phyloP scores from a whole-genome alignment of 2,888 invertebrate species.

The Sarcophaga carnaria region DNA sequence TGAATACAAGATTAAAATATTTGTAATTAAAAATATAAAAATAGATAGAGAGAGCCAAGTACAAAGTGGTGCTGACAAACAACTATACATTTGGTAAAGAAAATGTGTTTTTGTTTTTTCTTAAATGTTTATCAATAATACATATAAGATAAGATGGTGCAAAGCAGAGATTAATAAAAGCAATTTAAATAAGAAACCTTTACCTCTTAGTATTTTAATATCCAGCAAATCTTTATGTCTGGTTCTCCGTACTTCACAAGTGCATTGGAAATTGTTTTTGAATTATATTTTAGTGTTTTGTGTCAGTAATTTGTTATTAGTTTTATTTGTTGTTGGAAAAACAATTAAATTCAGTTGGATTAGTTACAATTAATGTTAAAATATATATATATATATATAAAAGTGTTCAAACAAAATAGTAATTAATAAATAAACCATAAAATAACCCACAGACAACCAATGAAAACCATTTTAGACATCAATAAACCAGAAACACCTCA shows the following conservation, averaged over 20 bases:
- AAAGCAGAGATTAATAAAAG: not conserved
- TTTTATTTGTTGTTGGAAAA: slow-evolving; percentile 69
- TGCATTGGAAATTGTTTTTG: slow-evolving; percentile 65
- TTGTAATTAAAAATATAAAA: not conserved
- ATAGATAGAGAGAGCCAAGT: not conserved
- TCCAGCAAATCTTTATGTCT: slow-evolving; percentile 82
- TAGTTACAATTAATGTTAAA: slow-evolving; percentile 48
- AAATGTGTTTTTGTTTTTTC: not conserved
- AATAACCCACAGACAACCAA: slow-evolving; percentile 21
- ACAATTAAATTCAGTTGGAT: slow-evolving; percentile 66
- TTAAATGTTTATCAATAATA: not conserved
- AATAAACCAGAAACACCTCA: slow-evolving; percentile 34
- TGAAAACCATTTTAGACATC: slow-evolving; percentile 23
- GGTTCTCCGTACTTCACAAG: slow-evolving; percentile 79
- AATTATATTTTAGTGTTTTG: slow-evolving; percentile 40
- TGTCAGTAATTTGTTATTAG: slow-evolving; percentile 41
- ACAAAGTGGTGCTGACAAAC: slow-evolving; percentile 35
- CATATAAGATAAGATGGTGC: not conserved
- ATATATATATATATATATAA: not conserved
- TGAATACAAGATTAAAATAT: not conserved
- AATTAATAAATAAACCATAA: slow-evolving; percentile 29
- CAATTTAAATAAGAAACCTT: slow-evolving; percentile 17
- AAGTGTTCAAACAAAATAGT: slow-evolving; percentile 25
- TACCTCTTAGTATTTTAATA: slow-evolving; percentile 82
- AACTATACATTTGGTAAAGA: slow-evolving; percentile 15